phyloP scores from a whole-genome alignment of 1,140 invertebrate species.

The Lasioglossum albipes region DNA sequence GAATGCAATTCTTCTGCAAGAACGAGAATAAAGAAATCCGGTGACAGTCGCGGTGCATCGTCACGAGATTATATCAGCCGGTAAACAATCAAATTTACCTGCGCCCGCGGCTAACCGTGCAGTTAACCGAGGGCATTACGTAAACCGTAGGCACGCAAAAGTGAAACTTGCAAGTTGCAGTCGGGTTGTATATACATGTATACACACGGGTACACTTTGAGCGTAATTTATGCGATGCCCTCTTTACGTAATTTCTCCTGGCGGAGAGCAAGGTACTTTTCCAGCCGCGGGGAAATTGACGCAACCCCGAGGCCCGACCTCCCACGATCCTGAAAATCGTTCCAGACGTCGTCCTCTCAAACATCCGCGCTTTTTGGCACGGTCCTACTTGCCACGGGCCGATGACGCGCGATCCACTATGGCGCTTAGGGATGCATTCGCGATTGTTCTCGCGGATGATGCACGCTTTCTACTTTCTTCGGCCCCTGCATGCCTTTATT shows the following conservation, averaged over 20 bases:
- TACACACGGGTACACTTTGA: not conserved
- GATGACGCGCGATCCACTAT: not conserved
- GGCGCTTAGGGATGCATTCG: not conserved
- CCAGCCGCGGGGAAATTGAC: not conserved
- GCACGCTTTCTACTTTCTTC: not conserved
- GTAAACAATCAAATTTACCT: not conserved
- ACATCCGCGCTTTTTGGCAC: not conserved
- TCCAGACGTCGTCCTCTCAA: too few relatives aligned
- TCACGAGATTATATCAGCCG: not conserved
- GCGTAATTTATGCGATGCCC: constrained; percentile 5
- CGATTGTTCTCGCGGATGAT: not conserved
- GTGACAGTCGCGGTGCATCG: not conserved
- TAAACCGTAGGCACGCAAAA: not conserved
- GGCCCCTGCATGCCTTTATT: not conserved
- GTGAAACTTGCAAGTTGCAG: constrained; percentile 1
- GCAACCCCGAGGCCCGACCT: not conserved
- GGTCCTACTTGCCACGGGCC: not conserved
- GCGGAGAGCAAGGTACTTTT: not conserved
- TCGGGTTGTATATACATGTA: not conserved
- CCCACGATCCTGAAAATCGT: not conserved
- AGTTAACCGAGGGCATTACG: not conserved
- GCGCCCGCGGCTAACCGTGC: not conserved
- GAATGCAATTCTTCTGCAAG: too few relatives aligned
- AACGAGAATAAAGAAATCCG: too few relatives aligned
- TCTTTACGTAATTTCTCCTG: constrained; percentile 6